These are phyloP conservation scores for Papilio aristodemus DNA, from an alignment of 1,140 invertebrate genomes.

Conservation along the genomic window DNA sequence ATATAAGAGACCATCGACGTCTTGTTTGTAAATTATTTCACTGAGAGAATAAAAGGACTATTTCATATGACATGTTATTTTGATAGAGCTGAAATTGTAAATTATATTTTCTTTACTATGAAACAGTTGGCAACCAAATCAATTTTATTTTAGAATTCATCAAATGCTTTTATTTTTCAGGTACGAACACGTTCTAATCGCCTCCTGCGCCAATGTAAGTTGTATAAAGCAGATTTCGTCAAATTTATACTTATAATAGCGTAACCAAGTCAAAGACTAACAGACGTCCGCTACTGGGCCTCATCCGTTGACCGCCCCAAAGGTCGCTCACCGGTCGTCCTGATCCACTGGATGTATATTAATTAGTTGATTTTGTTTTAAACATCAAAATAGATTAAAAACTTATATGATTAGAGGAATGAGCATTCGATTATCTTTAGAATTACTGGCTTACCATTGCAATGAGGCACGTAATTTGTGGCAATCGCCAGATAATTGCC, in stretches of 20 bases:
- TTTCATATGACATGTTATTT: background rate
- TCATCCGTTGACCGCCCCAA: too few species aligned
- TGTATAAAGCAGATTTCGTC: too few species aligned
- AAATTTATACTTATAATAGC: too few species aligned
- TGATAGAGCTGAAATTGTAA: background rate
- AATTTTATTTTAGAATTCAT: background rate
- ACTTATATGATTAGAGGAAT: background rate
- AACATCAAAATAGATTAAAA: too few species aligned
- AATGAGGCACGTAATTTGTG: constrained; percentile 20
- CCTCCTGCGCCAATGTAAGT: background rate
- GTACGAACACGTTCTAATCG: background rate
- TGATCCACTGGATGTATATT: too few species aligned
- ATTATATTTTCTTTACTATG: background rate
- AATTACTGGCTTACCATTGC: constrained; percentile 3
- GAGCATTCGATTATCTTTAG: background rate
- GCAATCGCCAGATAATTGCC: constrained; percentile 18
- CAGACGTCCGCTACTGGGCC: too few species aligned
- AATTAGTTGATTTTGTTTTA: too few species aligned
- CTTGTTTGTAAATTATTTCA: background rate
- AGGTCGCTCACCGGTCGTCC: too few species aligned
- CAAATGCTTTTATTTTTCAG: background rate
- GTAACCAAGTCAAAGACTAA: too few species aligned
- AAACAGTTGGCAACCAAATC: background rate
- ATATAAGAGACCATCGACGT: background rate
- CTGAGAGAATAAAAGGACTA: background rate